Evolutionary conservation across 2,888 invertebrate genomes (phyloP), one percentile per base, ranked within the genome.

Genomic region (Eupeodes latifasciatus): DNA sequence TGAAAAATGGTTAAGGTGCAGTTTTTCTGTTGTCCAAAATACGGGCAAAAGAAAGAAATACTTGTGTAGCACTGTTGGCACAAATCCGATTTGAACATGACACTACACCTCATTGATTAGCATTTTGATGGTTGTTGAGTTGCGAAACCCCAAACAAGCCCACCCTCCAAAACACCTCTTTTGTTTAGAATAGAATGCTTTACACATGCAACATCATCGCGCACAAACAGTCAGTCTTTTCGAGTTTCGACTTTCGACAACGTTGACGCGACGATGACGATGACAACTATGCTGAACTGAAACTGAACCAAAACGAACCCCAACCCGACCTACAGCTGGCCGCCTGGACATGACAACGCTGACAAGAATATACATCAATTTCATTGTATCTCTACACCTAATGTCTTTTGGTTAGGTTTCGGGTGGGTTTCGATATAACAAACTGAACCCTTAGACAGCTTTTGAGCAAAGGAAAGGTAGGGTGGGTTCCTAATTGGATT

Each of bases 11-110:
- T 75, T 47, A 34, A 49, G 57, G 74, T 55, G 49, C 40, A 61
- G 14, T 69, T 51, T 69, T 53, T 36, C 19, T 55, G 14, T 7
- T 64, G 12, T 64, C 44, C 40, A 53, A 55, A 40, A 81, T 6
- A 76, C 16, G 64, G n/a, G 0, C 11, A 53, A 36, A 53, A 53
- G n/a, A 74, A 67, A 74, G 16, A 57, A 57, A 53, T 40, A 40
- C 4, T 40, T 9, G 40, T 9, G 40, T 16, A 34, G 34, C 71
- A 57, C 49, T 69, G 47, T 62, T 85, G 85, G 81, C 88, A 85
- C 88, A 88, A 88, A 88, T 88, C 88, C 88, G 88, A 85, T 88
- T 88, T 88, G 85, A 88, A 88, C 85, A 88, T 85, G 88, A 88
- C 88, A 85, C 88, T 88, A 85, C 71, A 85, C 77, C 71, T 88